A percentile compares a stretch with the other conserved stretches of the same genome.
phyloP scores from a whole-genome alignment of 2,797 vertebrate species.

The Microhierax caerulescens region DNA sequence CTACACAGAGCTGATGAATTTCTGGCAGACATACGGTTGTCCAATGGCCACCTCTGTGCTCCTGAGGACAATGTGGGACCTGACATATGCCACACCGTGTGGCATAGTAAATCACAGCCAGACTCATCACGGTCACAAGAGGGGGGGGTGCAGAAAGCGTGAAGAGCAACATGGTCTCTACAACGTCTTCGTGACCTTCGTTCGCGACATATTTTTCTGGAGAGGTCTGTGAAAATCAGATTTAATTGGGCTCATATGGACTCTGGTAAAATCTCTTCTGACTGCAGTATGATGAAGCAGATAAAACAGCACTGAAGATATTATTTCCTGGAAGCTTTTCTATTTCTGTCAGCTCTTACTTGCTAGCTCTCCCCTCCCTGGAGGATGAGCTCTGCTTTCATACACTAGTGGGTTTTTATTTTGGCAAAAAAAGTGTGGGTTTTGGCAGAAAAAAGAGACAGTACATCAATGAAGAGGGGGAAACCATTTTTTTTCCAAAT shows the following conservation, averaged over 20 bases:
- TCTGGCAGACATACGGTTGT: not conserved
- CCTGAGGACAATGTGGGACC: not conserved
- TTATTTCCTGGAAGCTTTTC: slow-evolving; percentile 52
- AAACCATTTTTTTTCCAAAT: slow-evolving; percentile 47
- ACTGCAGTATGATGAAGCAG: slow-evolving; percentile 32
- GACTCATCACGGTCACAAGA: accelerated
- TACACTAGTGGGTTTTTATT: slow-evolving; percentile 54
- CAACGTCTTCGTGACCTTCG: accelerated
- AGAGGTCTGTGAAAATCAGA: not conserved
- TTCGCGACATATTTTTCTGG: not conserved
- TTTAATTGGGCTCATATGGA: not conserved
- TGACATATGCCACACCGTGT: not conserved
- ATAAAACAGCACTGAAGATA: slow-evolving; percentile 26
- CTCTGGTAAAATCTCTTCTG: not conserved
- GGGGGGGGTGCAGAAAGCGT: not conserved
- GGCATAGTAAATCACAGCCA: not conserved
- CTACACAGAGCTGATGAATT: not conserved
- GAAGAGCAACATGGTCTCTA: not conserved
- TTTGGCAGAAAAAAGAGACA: slow-evolving; percentile 68
- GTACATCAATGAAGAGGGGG: slow-evolving; percentile 51
- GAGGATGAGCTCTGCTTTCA: slow-evolving; percentile 42
- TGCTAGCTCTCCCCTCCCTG: slow-evolving; percentile 8
- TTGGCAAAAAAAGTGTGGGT: slow-evolving; percentile 40
- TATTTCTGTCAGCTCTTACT: slow-evolving; percentile 54
- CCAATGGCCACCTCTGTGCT: not conserved